These are phyloP conservation scores for Oxyteleia sp. DNA, from an alignment of 2,888 invertebrate genomes.

Conservation along the genomic window DNA sequence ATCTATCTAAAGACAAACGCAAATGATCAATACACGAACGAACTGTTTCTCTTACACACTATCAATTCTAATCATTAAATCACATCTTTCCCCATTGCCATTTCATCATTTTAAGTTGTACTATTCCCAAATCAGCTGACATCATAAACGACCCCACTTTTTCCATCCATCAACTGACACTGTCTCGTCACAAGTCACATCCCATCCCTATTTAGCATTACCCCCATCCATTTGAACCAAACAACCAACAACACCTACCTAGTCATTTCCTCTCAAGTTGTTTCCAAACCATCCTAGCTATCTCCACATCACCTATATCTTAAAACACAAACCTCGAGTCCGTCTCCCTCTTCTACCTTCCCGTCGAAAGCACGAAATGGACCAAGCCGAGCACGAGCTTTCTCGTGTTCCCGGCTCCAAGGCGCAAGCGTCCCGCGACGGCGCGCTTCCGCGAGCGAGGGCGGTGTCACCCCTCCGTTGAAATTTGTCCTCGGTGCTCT, in stretches of 20 bases:
- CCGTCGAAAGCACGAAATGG: conserved; percentile 71
- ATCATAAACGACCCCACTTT: too few relatives aligned
- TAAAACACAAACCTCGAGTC: background rate
- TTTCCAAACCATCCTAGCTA: background rate
- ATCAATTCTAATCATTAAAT: too few relatives aligned
- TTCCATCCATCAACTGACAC: background rate
- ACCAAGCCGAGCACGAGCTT: conserved; percentile 66
- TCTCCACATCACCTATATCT: background rate
- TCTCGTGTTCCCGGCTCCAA: conserved; percentile 37
- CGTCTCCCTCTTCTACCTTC: conserved; percentile 54
- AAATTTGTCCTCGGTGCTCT: conserved; percentile 65
- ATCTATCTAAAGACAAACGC: too few relatives aligned
- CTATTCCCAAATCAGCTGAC: too few relatives aligned
- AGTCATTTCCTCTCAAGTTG: background rate
- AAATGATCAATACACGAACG: too few relatives aligned
- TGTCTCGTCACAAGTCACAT: conserved; percentile 15
- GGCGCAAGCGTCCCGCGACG: conserved; percentile 57
- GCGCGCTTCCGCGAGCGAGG: conserved; percentile 77
- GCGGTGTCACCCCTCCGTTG: conserved; percentile 74
- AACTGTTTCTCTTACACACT: too few relatives aligned
- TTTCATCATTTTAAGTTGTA: too few relatives aligned
- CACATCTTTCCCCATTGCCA: too few relatives aligned
- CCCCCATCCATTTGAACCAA: background rate
- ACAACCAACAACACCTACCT: background rate
- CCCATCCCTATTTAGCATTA: background rate